Conservation (phyloP, 1,140 invertebrate species). For the Brevipalpus yothersi region DNA sequence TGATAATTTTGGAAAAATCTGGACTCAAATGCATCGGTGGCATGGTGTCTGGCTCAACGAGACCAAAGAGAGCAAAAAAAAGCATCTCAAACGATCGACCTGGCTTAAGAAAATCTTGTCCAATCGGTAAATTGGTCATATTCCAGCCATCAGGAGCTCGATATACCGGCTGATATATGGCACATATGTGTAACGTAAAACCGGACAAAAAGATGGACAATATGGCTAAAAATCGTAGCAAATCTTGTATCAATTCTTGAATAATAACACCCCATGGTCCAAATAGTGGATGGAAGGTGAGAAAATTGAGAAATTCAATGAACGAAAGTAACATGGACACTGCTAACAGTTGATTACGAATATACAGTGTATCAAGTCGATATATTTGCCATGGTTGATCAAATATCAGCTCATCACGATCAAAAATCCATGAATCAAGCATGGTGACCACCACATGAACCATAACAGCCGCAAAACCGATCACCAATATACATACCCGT, state of each 20-base stretch:
- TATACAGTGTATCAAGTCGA: conserved; percentile 27
- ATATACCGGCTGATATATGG: conserved; percentile 18
- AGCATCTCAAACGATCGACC: conserved; percentile 80
- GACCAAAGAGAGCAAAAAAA: conserved; percentile 38
- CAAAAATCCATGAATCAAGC: neutral
- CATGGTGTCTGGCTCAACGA: conserved; percentile 53
- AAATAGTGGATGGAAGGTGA: conserved; percentile 94
- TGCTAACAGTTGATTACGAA: conserved; percentile 85
- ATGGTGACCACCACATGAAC: conserved; percentile 32
- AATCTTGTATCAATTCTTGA: conserved; percentile 32
- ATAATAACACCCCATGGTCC: conserved; percentile 74
- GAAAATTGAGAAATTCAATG: conserved; percentile 84
- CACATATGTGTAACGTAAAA: conserved; percentile 75
- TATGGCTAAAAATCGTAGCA: conserved; percentile 84
- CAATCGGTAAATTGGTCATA: conserved; percentile 9
- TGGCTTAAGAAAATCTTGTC: conserved; percentile 49
- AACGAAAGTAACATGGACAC: conserved; percentile 79
- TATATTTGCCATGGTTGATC: neutral
- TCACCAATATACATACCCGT: conserved; percentile 56
- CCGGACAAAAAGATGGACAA: conserved; percentile 91
- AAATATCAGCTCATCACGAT: neutral
- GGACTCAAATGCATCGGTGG: conserved; percentile 28
- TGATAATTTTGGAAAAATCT: conserved; percentile 25
- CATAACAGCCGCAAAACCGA: conserved; percentile 70
- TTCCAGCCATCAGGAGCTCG: conserved; percentile 12